A percentile compares a stretch with the other conserved stretches of the same genome.
Evolutionary conservation across 2,113 vertebrate genomes (phyloP).

Genomic region (Labeo rohita): DNA sequence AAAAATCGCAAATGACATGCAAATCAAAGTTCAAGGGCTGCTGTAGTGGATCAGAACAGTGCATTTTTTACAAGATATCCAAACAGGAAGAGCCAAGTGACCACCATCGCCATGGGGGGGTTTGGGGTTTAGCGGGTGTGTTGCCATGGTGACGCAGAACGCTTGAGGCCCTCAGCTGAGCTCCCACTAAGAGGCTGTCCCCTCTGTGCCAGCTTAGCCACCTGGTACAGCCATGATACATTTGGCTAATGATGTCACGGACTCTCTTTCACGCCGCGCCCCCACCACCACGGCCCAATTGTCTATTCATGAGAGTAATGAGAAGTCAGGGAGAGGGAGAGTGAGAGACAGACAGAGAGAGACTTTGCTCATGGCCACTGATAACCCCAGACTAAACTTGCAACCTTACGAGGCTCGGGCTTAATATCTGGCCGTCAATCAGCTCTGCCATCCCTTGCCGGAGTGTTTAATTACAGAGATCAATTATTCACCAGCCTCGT

Average conservation of each 20-base stretch:
- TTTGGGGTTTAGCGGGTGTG: slow-evolving; percentile 52
- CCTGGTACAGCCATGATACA: slow-evolving; percentile 72
- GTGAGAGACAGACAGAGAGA: slow-evolving; percentile 69
- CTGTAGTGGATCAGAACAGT: not conserved
- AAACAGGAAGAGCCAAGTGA: slow-evolving; percentile 20
- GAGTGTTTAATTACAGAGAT: slow-evolving; percentile 84
- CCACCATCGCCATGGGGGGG: not conserved
- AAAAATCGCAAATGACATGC: not conserved
- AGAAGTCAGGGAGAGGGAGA: slow-evolving; percentile 62
- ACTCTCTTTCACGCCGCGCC: slow-evolving; percentile 78
- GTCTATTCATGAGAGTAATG: slow-evolving; percentile 84
- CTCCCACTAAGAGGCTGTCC: slow-evolving; percentile 68
- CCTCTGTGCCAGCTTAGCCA: slow-evolving; percentile 71
- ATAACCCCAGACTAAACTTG: slow-evolving; percentile 82
- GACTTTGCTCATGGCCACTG: slow-evolving; percentile 77
- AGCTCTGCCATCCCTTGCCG: slow-evolving; percentile 77
- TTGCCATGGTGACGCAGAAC: slow-evolving; percentile 50
- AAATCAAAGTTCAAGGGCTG: slow-evolving; percentile 2
- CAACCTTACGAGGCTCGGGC: slow-evolving; percentile 80
- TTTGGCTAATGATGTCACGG: slow-evolving; percentile 80
- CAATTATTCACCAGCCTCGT: slow-evolving; percentile 82
- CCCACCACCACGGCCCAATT: slow-evolving; percentile 75
- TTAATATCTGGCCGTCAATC: slow-evolving; percentile 83
- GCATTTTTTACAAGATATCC: not conserved
- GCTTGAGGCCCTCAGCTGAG: slow-evolving; percentile 59